These are phyloP conservation scores for Odobenus rosmarus DNA, from an alignment of 2,113 vertebrate species.

Conservation along the genomic window DNA sequence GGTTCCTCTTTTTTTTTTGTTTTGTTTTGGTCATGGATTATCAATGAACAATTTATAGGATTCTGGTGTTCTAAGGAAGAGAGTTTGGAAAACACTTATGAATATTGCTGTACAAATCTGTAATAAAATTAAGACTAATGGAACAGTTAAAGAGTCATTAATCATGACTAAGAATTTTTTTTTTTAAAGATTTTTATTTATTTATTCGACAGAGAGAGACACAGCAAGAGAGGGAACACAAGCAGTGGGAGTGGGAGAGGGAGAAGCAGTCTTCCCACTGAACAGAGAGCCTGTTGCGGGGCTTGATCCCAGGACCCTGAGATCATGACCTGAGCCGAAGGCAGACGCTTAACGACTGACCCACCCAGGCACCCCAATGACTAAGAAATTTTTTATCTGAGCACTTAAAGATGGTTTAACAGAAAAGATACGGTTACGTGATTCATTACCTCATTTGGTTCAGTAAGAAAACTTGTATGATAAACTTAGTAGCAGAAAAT, in stretches of 20 bases:
- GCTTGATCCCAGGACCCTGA: no score
- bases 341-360: no score
- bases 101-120: neutral
- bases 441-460: neutral
- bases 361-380: neutral
- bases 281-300: no score
- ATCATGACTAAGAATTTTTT: neutral
- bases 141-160: neutral
- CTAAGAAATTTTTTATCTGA: neutral
- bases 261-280: no score
- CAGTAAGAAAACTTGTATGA: neutral
- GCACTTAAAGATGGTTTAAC: neutral
- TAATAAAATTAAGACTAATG: neutral
- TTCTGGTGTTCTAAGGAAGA: slow-evolving; percentile 20
- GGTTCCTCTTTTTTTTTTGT: neutral
- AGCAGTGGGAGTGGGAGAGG: no score
- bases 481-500: neutral
- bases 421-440: neutral
- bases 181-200: no score
- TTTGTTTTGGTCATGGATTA: neutral
- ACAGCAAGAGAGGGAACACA: no score
- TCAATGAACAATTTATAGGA: neutral
- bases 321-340: no score
- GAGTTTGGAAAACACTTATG: neutral
- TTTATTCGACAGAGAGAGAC: no score